phyloP scores from a whole-genome alignment of 2,797 vertebrate species.

The Atherinosoma microstoma region DNA sequence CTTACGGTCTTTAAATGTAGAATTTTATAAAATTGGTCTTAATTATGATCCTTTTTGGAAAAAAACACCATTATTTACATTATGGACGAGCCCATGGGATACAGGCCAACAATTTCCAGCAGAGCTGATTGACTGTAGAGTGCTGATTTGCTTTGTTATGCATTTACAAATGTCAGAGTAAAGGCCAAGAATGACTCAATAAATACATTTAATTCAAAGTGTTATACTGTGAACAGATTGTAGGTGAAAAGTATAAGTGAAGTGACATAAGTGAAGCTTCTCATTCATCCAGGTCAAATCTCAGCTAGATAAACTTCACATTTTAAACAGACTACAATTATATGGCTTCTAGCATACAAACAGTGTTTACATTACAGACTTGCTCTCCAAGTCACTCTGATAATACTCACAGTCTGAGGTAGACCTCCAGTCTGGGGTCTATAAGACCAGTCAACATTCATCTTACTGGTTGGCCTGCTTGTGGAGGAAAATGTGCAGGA shows the following conservation, averaged over 20 bases:
- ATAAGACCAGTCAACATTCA: constrained; percentile 91
- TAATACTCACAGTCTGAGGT: constrained; percentile 73
- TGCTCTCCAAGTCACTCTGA: not conserved
- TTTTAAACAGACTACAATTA: not conserved
- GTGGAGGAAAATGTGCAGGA: constrained; percentile 89
- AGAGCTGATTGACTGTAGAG: not conserved
- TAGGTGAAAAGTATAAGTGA: not conserved
- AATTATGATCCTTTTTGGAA: not conserved
- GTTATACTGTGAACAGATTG: not conserved
- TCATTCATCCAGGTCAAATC: not conserved
- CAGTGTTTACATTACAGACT: not conserved
- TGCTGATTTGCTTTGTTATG: not conserved
- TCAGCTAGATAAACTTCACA: not conserved
- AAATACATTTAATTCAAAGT: not conserved
- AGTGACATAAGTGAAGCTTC: not conserved
- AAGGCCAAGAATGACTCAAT: constrained; percentile 4
- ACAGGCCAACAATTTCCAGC: not conserved
- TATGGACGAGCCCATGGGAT: not conserved
- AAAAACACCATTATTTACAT: not conserved
- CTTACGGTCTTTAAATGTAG: not conserved
- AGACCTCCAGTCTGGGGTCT: constrained; percentile 81
- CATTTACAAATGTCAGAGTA: not conserved
- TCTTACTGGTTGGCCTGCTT: constrained; percentile 82
- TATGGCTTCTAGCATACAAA: not conserved
- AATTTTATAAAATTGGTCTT: not conserved